These are phyloP conservation scores for Rambutsinella grinnellia DNA, from an alignment of 2,888 invertebrate species.

Conservation along the genomic window DNA sequence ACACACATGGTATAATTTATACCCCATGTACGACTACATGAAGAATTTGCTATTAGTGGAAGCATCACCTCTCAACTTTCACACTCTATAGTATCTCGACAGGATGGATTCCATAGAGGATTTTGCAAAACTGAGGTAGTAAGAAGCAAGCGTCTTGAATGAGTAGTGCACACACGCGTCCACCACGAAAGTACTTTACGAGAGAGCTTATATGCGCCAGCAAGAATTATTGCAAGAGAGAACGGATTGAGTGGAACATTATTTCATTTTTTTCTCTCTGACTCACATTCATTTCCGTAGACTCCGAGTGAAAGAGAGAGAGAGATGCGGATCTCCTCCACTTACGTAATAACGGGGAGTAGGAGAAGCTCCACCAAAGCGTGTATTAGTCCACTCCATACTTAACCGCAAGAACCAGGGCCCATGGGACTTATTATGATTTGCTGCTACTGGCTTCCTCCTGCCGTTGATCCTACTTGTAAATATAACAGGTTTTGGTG, in stretches of 20 bases:
- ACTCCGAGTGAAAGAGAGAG: too few relatives aligned
- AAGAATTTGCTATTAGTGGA: too few relatives aligned
- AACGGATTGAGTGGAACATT: slow-evolving; percentile 36
- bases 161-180: too few relatives aligned
- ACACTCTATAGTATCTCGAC: not conserved
- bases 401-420: slow-evolving; percentile 38
- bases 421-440: slow-evolving; percentile 52
- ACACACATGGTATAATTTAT: too few relatives aligned
- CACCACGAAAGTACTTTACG: too few relatives aligned
- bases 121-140: slow-evolving; percentile 10
- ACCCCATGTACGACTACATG: too few relatives aligned
- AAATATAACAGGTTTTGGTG: not conserved
- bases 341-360: slow-evolving; percentile 27
- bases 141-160: slow-evolving; percentile 3
- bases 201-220: too few relatives aligned
- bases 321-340: slow-evolving; percentile 3
- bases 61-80: too few relatives aligned
- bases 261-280: slow-evolving; percentile 34
- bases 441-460: slow-evolving; percentile 32
- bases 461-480: not conserved
- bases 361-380: not conserved
- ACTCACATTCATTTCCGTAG: slow-evolving; percentile 19
- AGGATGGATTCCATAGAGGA: slow-evolving; percentile 20
- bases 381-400: slow-evolving; percentile 20
- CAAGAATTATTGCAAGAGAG: slow-evolving; percentile 18